These are phyloP conservation scores for Copsychus sechellarum DNA, from an alignment of 2,113 vertebrate genomes.

Conservation along the genomic window DNA sequence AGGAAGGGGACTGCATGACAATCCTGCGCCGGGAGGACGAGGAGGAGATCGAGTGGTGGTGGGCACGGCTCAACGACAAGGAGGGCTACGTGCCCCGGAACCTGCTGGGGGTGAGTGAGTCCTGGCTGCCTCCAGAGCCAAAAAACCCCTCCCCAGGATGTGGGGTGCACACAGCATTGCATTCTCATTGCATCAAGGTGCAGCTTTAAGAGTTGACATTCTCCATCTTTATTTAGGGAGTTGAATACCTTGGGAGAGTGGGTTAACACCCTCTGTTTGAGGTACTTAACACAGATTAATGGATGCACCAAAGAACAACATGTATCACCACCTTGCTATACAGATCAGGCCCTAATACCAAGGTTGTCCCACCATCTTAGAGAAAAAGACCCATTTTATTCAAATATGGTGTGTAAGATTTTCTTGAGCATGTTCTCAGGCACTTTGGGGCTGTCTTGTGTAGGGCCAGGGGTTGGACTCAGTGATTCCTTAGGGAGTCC, in stretches of 20 bases:
- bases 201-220: background rate
- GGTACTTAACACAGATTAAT: background rate
- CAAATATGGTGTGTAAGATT: background rate
- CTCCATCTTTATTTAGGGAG: background rate
- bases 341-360: background rate
- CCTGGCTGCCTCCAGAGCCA: background rate
- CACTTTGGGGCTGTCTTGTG: background rate
- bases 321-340: background rate
- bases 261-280: background rate
- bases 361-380: background rate
- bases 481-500: background rate
- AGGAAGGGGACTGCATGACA: conserved; percentile 93
- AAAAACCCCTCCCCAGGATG: fast-evolving
- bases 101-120: conserved; percentile 92
- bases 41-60: conserved; percentile 96
- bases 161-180: background rate
- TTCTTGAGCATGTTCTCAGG: background rate
- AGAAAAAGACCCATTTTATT: background rate
- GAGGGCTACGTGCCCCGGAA: conserved; percentile 95
- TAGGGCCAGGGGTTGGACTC: background rate
- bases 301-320: no score
- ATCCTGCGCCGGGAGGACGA: conserved; percentile 89
- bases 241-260: background rate
- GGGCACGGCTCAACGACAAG: conserved; percentile 84
- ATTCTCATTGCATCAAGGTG: background rate